A percentile compares a stretch with the other conserved stretches of the same genome.
Conservation (phyloP, 1,140 invertebrate species). For the Drosophila orena region DNA sequence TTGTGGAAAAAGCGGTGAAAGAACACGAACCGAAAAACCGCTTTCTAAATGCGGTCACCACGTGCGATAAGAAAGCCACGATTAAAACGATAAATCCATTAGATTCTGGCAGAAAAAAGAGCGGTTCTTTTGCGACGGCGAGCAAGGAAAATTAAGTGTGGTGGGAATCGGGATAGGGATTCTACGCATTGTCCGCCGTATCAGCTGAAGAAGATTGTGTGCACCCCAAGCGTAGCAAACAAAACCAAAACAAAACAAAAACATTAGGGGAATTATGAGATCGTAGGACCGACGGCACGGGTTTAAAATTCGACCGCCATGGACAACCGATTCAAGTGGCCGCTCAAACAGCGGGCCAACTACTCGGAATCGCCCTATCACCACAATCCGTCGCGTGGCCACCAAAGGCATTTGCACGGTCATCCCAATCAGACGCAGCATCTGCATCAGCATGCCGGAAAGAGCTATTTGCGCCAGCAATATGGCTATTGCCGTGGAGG, state of each 20-base stretch:
- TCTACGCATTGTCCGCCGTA: constrained; percentile 72
- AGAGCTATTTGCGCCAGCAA: constrained; percentile 36
- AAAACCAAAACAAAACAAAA: constrained; percentile 58
- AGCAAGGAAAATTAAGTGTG: constrained; percentile 67
- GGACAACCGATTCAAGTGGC: constrained; percentile 67
- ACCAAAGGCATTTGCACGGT: constrained; percentile 1
- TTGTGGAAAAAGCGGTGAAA: constrained; percentile 42
- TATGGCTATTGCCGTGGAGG: constrained; percentile 21
- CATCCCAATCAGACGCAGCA: constrained; percentile 10
- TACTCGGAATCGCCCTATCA: constrained; percentile 41
- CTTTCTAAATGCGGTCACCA: constrained; percentile 25
- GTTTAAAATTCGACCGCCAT: constrained; percentile 29
- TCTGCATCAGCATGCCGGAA: constrained; percentile 25
- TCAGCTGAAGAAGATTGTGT: constrained; percentile 56
- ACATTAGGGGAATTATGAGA: constrained; percentile 51
- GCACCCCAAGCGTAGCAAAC: constrained; percentile 54
- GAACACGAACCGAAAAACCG: constrained; percentile 39
- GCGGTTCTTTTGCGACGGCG: constrained; percentile 28
- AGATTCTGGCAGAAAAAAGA: constrained; percentile 48
- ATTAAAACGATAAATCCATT: constrained; percentile 21
- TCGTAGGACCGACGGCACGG: constrained; percentile 26
- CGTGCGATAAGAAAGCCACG: constrained; percentile 31
- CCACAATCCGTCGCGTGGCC: constrained; percentile 21
- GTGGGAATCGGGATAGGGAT: constrained; percentile 60
- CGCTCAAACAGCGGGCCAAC: constrained; percentile 35